Conservation (phyloP, 1,140 invertebrate species). For the Drosophila arizonae region DNA sequence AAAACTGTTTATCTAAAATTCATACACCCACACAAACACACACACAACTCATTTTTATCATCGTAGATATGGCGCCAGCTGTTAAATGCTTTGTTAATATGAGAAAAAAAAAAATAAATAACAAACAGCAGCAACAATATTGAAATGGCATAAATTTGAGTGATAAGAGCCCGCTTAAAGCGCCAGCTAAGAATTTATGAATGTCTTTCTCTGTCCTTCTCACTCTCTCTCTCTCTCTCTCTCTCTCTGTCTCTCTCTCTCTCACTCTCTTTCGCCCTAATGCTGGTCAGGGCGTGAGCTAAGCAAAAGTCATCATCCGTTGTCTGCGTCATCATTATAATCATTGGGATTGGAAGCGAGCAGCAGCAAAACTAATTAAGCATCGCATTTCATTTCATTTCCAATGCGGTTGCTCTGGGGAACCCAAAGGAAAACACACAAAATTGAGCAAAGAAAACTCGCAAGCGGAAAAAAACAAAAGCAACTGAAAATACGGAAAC, state of each 20-base stretch:
- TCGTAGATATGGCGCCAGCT: background rate
- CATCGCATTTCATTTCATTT: conserved; percentile 80
- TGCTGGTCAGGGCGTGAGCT: conserved; percentile 4
- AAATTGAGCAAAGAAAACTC: conserved; percentile 1
- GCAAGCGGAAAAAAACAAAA: background rate
- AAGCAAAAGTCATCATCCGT: conserved; percentile 32
- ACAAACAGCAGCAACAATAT: background rate
- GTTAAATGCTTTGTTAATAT: conserved; percentile 1
- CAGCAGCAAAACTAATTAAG: conserved; percentile 74
- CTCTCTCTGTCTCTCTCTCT: background rate
- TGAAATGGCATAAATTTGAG: conserved; percentile 3
- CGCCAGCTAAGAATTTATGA: background rate
- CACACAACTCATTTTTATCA: background rate
- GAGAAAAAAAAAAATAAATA: background rate
- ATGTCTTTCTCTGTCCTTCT: background rate
- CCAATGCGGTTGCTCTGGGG: conserved; percentile 57
- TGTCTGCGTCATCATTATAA: conserved; percentile 45
- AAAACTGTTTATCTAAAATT: conserved; percentile 6
- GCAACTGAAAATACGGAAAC: conserved; percentile 7
- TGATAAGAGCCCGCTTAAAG: conserved; percentile 34
- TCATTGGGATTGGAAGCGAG: conserved; percentile 34
- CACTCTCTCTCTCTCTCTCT: background rate
- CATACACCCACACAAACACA: background rate
- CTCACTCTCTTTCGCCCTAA: background rate
- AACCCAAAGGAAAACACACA: conserved; percentile 16